phyloP scores from a whole-genome alignment of 2,113 vertebrate species.

The Carlito syrichta region DNA sequence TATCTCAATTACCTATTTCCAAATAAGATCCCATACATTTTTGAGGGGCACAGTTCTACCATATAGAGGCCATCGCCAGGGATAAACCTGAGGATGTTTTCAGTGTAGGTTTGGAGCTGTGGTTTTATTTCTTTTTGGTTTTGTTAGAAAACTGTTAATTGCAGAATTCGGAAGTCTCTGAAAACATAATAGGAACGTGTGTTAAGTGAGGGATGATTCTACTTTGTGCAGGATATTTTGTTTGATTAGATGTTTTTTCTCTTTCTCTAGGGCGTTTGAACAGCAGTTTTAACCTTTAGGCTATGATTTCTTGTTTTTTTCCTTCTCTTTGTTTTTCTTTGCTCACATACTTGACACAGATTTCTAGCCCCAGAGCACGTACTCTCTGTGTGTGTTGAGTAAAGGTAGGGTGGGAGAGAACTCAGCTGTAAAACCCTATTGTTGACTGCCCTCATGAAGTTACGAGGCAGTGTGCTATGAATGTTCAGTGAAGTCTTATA shows the following conservation, averaged over 20 bases:
- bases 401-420: neutral
- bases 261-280: neutral
- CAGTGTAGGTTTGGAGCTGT: neutral
- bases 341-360: neutral
- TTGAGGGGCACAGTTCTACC: neutral
- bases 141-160: neutral
- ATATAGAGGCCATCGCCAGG: neutral
- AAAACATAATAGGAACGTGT: neutral
- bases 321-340: neutral
- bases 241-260: neutral
- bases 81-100: neutral
- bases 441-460: neutral
- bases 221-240: neutral
- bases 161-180: neutral
- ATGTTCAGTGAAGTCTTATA: neutral
- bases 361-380: neutral
- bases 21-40: neutral
- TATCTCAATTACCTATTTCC: neutral
- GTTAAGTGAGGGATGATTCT: neutral
- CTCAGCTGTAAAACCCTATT: neutral
- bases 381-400: neutral
- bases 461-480: neutral
- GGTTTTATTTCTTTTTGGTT: neutral
- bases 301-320: neutral
- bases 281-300: neutral